phyloP scores from a whole-genome alignment of 2,113 vertebrate species.

The Leptocoma aspasia region DNA sequence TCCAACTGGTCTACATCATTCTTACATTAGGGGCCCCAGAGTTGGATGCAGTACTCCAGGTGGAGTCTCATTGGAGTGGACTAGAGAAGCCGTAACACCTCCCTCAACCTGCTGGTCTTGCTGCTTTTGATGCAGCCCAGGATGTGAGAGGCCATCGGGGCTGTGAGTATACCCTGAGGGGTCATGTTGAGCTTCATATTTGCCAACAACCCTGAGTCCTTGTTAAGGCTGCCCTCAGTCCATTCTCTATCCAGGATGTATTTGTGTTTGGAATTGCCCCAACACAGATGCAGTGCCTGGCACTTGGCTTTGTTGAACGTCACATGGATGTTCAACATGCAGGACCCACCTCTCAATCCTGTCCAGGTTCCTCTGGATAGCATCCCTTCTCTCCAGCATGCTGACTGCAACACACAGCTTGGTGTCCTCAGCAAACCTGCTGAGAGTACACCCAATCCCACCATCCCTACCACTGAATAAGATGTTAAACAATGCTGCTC shows the following conservation, averaged over 20 bases:
- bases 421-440: not conserved
- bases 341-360: not conserved
- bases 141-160: not conserved
- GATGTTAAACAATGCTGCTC: not conserved
- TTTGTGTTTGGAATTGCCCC: not conserved
- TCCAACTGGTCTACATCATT: not conserved
- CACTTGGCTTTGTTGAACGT: fast-evolving
- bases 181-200: fast-evolving
- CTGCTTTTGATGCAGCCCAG: not conserved
- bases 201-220: not conserved
- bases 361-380: not conserved
- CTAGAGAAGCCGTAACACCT: not conserved
- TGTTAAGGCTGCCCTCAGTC: not conserved
- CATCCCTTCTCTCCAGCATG: not conserved
- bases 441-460: not conserved
- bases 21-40: not conserved
- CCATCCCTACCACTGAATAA: not conserved
- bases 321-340: not conserved
- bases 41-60: not conserved
- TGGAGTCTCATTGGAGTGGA: fast-evolving
- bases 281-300: not conserved
- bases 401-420: not conserved
- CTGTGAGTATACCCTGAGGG: not conserved
- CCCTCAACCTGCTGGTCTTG: not conserved
- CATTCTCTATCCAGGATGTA: not conserved